Evolutionary conservation across 1,140 invertebrate species (phyloP).

Genomic region (Saccostrea cuccullata): DNA sequence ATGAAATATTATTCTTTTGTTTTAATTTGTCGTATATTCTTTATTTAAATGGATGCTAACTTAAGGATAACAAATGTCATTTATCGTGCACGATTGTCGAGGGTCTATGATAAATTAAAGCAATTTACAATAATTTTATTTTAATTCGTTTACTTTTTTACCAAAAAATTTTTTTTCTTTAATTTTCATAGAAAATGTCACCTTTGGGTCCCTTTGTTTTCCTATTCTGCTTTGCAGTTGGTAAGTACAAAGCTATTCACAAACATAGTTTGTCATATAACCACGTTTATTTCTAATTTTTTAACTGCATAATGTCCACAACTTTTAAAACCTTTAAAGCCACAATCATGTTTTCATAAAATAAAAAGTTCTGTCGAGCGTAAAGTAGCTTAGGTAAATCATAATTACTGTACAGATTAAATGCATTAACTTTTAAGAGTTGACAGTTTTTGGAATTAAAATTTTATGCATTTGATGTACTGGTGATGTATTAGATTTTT

Average conservation of each 20-base stretch:
- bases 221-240: background rate
- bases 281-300: background rate
- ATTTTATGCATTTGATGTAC: no score
- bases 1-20: background rate
- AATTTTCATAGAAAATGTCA: constrained; percentile 26
- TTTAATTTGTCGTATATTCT: background rate
- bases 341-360: no score
- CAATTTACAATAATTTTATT: constrained; percentile 1
- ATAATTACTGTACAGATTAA: no score
- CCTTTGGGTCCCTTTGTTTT: background rate
- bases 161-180: background rate
- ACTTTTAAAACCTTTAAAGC: no score
- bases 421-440: no score
- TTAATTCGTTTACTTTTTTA: background rate
- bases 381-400: no score
- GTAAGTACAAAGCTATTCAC: constrained; percentile 3
- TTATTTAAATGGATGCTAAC: background rate
- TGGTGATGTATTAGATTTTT: no score
- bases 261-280: background rate
- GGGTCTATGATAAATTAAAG: constrained; percentile 5
- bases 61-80: background rate
- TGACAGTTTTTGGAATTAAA: no score
- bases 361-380: no score
- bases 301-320: background rate
- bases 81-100: background rate